phyloP scores from a whole-genome alignment of 64 coral and sea anemone species.

The Hydrozoanthus tunicans region DNA sequence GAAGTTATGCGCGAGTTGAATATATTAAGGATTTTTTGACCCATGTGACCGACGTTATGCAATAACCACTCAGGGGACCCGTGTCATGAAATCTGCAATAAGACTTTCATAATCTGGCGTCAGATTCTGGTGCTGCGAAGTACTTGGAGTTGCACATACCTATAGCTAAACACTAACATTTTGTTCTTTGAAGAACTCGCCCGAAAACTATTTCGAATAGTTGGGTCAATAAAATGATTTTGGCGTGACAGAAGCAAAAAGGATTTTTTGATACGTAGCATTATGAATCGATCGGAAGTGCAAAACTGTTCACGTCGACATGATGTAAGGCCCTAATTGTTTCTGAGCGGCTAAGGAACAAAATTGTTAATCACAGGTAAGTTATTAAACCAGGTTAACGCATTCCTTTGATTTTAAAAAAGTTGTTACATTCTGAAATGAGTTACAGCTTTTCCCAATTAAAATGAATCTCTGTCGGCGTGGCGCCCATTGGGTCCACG shows the following conservation, averaged over 20 bases:
- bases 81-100: not conserved
- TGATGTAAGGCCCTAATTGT: conserved; percentile 21
- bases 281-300: not conserved
- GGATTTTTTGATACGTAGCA: not conserved
- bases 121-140: not conserved
- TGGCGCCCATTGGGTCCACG: conserved; percentile 13
- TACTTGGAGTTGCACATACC: not conserved
- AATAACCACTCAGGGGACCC: conserved; percentile 40
- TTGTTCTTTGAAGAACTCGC: not conserved
- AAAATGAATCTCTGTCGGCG: conserved; percentile 18
- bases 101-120: conserved; percentile 11
- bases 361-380: not conserved
- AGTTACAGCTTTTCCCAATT: not conserved
- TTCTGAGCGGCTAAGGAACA: not conserved
- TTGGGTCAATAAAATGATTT: not conserved
- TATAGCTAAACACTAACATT: not conserved
- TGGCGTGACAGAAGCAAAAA: not conserved
- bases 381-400: not conserved
- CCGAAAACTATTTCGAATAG: not conserved
- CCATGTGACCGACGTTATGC: conserved; percentile 59
- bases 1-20: conserved; percentile 57
- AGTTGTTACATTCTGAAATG: not conserved
- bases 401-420: not conserved
- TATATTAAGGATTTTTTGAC: conserved; percentile 31
- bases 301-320: not conserved